Base-by-base conservation (phyloP, 2,113 vertebrate species). In the Rhadina sibilatrix region DNA sequence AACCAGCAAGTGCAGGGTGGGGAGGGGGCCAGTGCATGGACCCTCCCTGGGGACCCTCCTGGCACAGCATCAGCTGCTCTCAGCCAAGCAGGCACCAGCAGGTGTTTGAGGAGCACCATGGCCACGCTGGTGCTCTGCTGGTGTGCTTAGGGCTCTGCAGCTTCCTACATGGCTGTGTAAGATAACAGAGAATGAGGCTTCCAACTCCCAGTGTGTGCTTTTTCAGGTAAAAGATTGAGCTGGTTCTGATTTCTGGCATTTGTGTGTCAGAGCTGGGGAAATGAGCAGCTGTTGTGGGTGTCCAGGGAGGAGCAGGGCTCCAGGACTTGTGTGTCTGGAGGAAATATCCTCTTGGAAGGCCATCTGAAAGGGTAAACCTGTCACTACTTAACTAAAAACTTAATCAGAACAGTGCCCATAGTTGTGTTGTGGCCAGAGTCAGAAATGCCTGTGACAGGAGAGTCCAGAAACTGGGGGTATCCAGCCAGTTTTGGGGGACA, bases 401-500 rank as follows among this genome's bases (percentile, higher is more conserved):
- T 13, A 22, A 24, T 25, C 44, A 54, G 23, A 63, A 12, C 1
- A 1, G 7, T 47, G 52, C 8, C 9, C 0, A 0, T 19, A 2
- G 15, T 15, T 0, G 0, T 74, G 46, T 5, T 25, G 1, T 47
- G 27, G 24, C 16, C 38, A 40, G 47, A 24, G 11, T 11, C 25
- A 71, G 68, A 71, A 84, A 89, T 44, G 17, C 16, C 15, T 57
- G 31, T 57, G 56, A 5, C 2, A 1, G 40, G 5, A 56, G 15
- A 82, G 28, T 47, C 9, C 8, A 77, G 50, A 53, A 31, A 35
- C 6, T 38, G 46, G 30, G 12, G n/a, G 9, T 33, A 14, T 35
- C 46, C 21, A 23, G 9, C 16, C 4, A 2, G 33, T 69, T 33
- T 59, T 2, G 15, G 21, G 27, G 11, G 7, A 3, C 5, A 14